A percentile compares a stretch with the other conserved stretches of the same genome.
Conservation (phyloP, 2,797 vertebrate species). For the Brotula barbata region DNA sequence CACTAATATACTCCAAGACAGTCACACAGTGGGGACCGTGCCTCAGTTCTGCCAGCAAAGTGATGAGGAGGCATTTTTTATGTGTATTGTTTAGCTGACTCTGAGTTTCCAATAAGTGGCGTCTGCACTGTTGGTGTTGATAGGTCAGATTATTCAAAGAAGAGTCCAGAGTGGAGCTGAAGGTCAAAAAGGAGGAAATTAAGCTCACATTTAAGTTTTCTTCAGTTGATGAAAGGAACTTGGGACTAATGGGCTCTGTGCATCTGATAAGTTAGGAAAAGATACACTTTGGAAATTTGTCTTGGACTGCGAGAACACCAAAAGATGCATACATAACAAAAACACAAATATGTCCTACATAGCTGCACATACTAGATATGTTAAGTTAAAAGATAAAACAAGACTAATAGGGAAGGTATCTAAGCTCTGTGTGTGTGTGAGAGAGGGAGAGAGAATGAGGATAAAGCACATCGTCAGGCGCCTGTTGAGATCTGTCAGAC, state of each 20-base stretch:
- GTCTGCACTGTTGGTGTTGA: slow-evolving; percentile 44
- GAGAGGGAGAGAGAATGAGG: slow-evolving; percentile 11
- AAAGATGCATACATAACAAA: too few relatives aligned
- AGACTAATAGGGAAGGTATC: too few relatives aligned
- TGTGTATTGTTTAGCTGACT: slow-evolving; percentile 66
- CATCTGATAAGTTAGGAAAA: too few relatives aligned
- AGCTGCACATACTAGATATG: too few relatives aligned
- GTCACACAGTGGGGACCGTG: slow-evolving; percentile 49
- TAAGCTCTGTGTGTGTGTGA: slow-evolving; percentile 4
- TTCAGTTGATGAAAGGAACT: slow-evolving; percentile 2
- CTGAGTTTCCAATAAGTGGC: slow-evolving; percentile 39
- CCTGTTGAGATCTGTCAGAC: slow-evolving; percentile 66
- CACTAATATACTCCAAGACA: slow-evolving; percentile 66
- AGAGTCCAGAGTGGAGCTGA: slow-evolving; percentile 13
- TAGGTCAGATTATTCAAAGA: slow-evolving; percentile 41
- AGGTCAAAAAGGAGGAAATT: slow-evolving; percentile 17
- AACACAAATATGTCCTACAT: too few relatives aligned
- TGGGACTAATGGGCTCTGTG: not conserved
- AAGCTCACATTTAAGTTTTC: not conserved
- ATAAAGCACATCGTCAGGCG: slow-evolving; percentile 32
- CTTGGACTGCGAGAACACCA: too few relatives aligned
- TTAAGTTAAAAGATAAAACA: too few relatives aligned
- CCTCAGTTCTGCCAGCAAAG: slow-evolving; percentile 49
- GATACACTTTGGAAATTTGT: too few relatives aligned
- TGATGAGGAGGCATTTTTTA: slow-evolving; percentile 72